Evolutionary conservation across 2,888 invertebrate genomes (phyloP).

Genomic region (Polydrusus cervinus): DNA sequence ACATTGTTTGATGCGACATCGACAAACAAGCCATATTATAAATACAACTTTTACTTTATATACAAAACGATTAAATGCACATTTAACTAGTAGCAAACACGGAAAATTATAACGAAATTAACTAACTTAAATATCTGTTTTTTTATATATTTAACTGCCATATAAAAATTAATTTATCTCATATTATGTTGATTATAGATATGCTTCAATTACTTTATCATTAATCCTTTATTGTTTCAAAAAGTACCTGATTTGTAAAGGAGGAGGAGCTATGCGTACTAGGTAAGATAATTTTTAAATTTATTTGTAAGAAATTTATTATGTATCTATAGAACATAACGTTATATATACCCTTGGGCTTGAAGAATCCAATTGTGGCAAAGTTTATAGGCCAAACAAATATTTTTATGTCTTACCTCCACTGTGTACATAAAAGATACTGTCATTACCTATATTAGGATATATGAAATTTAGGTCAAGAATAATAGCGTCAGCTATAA

Average conservation of each 20-base stretch:
- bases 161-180: conserved; percentile 1
- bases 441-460: too few relatives aligned
- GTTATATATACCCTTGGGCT: too few relatives aligned
- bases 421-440: too few relatives aligned
- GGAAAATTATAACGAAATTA: neutral
- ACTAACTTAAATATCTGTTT: neutral
- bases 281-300: too few relatives aligned
- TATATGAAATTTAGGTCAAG: conserved; percentile 7
- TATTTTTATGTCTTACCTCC: too few relatives aligned
- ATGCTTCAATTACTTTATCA: neutral
- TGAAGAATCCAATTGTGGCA: too few relatives aligned
- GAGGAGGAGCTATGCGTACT: too few relatives aligned
- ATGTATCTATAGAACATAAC: too few relatives aligned
- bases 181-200: conserved; percentile 8
- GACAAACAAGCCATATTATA: neutral
- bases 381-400: conserved; percentile 2
- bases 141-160: too few relatives aligned
- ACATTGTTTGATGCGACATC: conserved; percentile 9
- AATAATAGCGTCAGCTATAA: too few relatives aligned
- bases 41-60: neutral
- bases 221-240: conserved; percentile 1
- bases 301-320: too few relatives aligned
- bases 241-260: conserved; percentile 1
- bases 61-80: neutral
- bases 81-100: neutral